These are phyloP conservation scores for Hippocampus guttulatus DNA, from an alignment of 2,113 vertebrate species.

Conservation along the genomic window DNA sequence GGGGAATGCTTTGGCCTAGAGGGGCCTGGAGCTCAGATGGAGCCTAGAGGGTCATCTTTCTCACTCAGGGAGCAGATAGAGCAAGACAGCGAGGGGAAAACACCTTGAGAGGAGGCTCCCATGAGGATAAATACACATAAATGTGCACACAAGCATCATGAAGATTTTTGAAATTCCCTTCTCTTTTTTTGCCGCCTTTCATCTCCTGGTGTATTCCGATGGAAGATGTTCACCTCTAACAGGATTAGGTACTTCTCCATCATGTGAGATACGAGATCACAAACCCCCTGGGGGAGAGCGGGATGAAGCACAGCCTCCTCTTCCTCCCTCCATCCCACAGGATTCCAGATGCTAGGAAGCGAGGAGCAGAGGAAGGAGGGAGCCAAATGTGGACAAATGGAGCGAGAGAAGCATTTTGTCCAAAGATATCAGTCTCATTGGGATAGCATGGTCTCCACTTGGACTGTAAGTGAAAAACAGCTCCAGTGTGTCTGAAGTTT, in stretches of 20 bases:
- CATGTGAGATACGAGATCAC: slow-evolving; percentile 67
- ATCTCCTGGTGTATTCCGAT: slow-evolving; percentile 34
- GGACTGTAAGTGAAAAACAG: slow-evolving; percentile 45
- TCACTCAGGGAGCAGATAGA: slow-evolving; percentile 60
- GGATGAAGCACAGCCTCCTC: slow-evolving; percentile 45
- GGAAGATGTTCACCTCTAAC: slow-evolving; percentile 61
- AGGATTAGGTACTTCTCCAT: slow-evolving; percentile 67
- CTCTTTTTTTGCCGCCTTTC: slow-evolving; percentile 28
- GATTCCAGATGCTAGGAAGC: slow-evolving; percentile 54
- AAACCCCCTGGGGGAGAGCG: slow-evolving; percentile 55
- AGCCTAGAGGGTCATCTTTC: slow-evolving; percentile 62
- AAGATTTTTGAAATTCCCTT: slow-evolving; percentile 32
- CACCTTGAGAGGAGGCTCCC: slow-evolving; percentile 70
- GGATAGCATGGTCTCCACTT: slow-evolving; percentile 36
- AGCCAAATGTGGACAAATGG: slow-evolving; percentile 50
- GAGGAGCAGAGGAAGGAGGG: slow-evolving; percentile 33
- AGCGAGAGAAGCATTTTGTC: slow-evolving; percentile 57
- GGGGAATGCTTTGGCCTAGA: slow-evolving; percentile 66
- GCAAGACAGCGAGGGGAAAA: slow-evolving; percentile 57
- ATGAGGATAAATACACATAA: slow-evolving; percentile 41
- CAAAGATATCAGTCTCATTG: slow-evolving; percentile 57
- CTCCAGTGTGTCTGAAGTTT: slow-evolving; percentile 19
- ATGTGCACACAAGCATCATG: slow-evolving; percentile 36
- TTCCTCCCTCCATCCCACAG: slow-evolving; percentile 48
- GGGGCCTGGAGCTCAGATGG: slow-evolving; percentile 74